These are phyloP conservation scores for Sminthurinus aureus DNA, from an alignment of 2,888 invertebrate species.

Conservation along the genomic window DNA sequence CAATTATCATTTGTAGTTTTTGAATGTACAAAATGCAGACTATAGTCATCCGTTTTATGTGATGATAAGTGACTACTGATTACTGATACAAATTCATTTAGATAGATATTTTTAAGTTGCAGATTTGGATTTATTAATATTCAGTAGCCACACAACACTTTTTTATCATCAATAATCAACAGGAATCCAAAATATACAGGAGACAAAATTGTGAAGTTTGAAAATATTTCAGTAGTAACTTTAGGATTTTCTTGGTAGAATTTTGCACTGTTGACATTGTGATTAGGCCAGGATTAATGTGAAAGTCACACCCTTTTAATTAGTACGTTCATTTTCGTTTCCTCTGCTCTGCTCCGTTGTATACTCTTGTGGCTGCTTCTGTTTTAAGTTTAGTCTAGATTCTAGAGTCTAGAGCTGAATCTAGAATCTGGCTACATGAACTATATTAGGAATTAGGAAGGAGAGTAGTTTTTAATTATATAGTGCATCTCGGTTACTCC, in stretches of 20 bases:
- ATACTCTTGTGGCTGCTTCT: neutral
- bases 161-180: neutral
- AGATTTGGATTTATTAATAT: neutral
- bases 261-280: slow-evolving; percentile 9
- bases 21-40: neutral
- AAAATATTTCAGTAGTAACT: neutral
- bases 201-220: neutral
- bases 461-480: no score
- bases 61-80: neutral
- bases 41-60: no score
- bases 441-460: no score
- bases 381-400: neutral
- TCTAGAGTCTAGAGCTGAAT: no score
- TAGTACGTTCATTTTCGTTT: slow-evolving; percentile 20
- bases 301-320: slow-evolving; percentile 34
- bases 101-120: neutral
- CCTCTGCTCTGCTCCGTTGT: neutral
- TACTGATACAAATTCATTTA: neutral
- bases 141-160: neutral
- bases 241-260: neutral
- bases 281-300: slow-evolving; percentile 31
- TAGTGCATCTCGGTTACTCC: no score
- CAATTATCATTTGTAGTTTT: slow-evolving; percentile 5
- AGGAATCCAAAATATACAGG: neutral
- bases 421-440: no score